Evolutionary conservation across 2,113 vertebrate species (phyloP), one percentile per base, ranked within the genome.

Genomic region (Gobiocypris rarus): DNA sequence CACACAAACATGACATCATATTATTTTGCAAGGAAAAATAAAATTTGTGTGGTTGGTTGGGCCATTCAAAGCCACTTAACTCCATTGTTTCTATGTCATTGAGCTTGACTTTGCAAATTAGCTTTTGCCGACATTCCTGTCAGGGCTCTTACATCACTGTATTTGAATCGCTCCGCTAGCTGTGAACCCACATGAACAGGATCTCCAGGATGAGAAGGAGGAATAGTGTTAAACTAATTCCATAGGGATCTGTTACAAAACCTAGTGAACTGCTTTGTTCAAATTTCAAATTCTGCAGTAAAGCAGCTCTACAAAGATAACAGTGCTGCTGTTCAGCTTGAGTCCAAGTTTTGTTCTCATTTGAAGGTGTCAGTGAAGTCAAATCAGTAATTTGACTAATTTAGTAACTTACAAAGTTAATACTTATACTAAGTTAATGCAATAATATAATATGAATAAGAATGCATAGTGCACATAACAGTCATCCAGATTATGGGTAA

Each of bases 21-120:
- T 50, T 31, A 48, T 54, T 73, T 26, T 24, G 48, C 78, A 31
- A 38, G 69, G 58, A 41, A 26, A 43, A 58, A 80, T 67, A 41
- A 58, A 15, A 28, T 59, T 59, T 54, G 73, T 34, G 50, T 67
- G 81, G 70, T 71, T 22, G 24, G 59, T 50, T 45, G 28, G 58
- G 61, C 15, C 9, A 70, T 43, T 43, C 26, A 14, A 19, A 81
- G 74, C 31, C 83, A 81, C 81, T 88, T 84, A 86, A 83, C 61
- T 80, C 80, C 75, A 85, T 87, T 86, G 67, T 89, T 84, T 86
- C 74, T 71, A 61, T 38, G n/a, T 82, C 59, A 81, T 9, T 83
- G 54, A 85, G 75, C 15, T 75, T 83, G 87, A 88, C 86, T 87
- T 85, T 77, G 34, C 73, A 59, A 82, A 82, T 87, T 76, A 84